A percentile compares a stretch with the other conserved stretches of the same genome.
Evolutionary conservation across 2,113 vertebrate species (phyloP).

Genomic region (Aleadryas rufinucha): DNA sequence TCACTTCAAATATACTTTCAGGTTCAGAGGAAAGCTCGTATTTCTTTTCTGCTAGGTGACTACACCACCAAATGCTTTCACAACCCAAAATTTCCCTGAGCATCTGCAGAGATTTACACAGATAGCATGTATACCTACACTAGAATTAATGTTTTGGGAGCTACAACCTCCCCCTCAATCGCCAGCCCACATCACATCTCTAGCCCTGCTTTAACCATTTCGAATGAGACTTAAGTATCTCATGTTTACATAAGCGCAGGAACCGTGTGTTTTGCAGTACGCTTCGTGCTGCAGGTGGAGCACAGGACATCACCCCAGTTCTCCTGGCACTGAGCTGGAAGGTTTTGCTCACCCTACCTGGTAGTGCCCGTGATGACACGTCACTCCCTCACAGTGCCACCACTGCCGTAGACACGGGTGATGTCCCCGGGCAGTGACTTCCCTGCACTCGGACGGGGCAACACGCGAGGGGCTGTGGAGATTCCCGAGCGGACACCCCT

Average conservation of each 20-base stretch:
- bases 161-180: background rate
- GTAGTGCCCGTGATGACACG: fast-evolving
- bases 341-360: background rate
- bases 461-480: background rate
- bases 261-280: background rate
- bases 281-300: background rate
- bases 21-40: background rate
- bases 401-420: background rate
- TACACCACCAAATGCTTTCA: background rate
- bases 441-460: background rate
- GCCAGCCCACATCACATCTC: background rate
- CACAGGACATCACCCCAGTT: background rate
- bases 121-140: background rate
- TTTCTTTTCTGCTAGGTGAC: background rate
- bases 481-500: background rate
- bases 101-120: background rate
- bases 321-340: background rate
- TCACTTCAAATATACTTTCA: background rate
- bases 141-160: background rate
- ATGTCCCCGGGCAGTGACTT: background rate
- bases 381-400: background rate
- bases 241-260: background rate
- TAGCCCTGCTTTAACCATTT: background rate
- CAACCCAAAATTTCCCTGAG: background rate
- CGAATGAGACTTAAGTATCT: background rate